Base-by-base conservation (phyloP, 2,113 vertebrate species). In the Leptosomus discolor region DNA sequence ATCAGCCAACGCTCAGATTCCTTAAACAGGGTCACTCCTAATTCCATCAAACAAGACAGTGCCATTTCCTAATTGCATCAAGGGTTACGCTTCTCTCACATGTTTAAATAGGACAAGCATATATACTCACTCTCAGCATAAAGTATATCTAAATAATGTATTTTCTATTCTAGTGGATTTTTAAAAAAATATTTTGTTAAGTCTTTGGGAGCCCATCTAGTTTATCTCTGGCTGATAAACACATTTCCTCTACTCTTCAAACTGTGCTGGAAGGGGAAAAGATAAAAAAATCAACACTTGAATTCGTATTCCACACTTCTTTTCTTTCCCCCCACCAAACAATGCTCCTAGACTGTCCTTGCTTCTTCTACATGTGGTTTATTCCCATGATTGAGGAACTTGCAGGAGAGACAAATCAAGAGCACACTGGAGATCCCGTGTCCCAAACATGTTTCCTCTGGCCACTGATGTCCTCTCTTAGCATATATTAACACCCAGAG, bases 121-220 rank as follows among this genome's bases (percentile, higher is more conserved):
- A 98, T 98, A 98, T 97, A 98, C 97, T 98, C 97, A 98, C 95
- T 98, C 97, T 98, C 98, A 97, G 98, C 97, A 98, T 98, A 98
- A 98, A 98, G 98, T 98, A 98, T 98, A 98, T 98, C 98, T 98
- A 98, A 98, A 98, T 98, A 98, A 98, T 97, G 98, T 97, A 98
- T 98, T 98, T 98, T 98, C 98, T 98, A 98, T 97, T 97, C 98
- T 98, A 98, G 95, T 91, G 97, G 94, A 97, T 98, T 98, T 98
- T 98, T 98, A 97, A 98, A 98, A 98, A 98, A 98, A 98, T 98
- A 98, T 97, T 97, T 98, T 97, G 96, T 98, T 98, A 98, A 98
- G 98, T 98, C 98, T 98, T 98, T 98, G 98, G 98, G 98, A 98
- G 98, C 97, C 98, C 97, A 97, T 96, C 97, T 97, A 97, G 96